Evolutionary conservation across 1,140 invertebrate genomes (phyloP).

Genomic region (Drosophila arizonae): DNA sequence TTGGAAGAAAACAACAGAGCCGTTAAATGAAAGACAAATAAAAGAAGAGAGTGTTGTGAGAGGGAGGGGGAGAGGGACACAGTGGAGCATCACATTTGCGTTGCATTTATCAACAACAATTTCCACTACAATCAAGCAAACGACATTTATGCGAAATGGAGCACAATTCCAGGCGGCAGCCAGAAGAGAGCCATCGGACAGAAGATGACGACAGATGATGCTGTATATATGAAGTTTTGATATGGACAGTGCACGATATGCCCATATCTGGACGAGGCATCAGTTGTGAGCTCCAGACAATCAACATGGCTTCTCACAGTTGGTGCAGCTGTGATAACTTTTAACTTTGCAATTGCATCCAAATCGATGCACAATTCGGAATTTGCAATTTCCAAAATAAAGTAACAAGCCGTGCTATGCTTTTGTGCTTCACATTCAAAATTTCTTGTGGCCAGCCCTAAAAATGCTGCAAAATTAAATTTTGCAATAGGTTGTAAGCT

Average conservation of each 20-base stretch:
- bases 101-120: conserved; percentile 10
- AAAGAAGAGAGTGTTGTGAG: not conserved
- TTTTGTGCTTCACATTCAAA: conserved; percentile 92
- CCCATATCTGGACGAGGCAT: no score
- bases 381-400: conserved; percentile 84
- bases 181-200: not conserved
- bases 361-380: no score
- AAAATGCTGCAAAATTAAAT: conserved; percentile 85
- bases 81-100: conserved; percentile 8
- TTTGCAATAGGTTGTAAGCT: not conserved
- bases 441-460: conserved; percentile 94
- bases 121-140: conserved; percentile 10
- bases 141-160: conserved; percentile 19
- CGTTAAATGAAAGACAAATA: not conserved
- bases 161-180: not conserved
- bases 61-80: not conserved
- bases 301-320: no score
- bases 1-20: not conserved
- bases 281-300: no score
- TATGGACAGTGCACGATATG: no score
- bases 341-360: no score
- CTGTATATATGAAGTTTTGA: not conserved
- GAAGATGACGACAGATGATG: conserved; percentile 4
- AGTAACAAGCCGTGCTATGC: conserved; percentile 87
- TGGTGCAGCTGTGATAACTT: no score